Evolutionary conservation across 2,113 vertebrate species (phyloP).

Genomic region (Seriola dumerili): DNA sequence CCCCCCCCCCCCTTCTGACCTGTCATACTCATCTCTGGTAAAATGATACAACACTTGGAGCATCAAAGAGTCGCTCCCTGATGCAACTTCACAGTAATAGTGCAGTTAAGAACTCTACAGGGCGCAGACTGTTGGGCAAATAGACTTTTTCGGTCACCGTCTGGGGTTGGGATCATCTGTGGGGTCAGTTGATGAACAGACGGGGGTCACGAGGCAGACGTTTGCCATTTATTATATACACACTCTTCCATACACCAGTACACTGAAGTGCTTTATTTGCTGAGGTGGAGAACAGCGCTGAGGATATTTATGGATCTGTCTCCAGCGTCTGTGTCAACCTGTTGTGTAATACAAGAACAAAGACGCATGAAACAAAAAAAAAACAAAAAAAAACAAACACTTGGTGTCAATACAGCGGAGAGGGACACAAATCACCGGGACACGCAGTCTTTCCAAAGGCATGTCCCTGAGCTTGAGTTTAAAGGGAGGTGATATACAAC

Average conservation of each 20-base stretch:
- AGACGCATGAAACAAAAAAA: background rate
- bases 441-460: slow-evolving; percentile 15
- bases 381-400: background rate
- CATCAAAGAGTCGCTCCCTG: slow-evolving; percentile 36
- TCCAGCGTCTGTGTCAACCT: slow-evolving; percentile 8
- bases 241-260: background rate
- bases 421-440: slow-evolving; percentile 54
- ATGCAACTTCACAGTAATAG: slow-evolving; percentile 51
- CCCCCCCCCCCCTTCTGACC: background rate
- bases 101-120: background rate
- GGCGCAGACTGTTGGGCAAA: background rate
- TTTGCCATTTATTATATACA: background rate
- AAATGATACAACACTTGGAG: slow-evolving; percentile 38
- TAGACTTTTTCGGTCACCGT: background rate
- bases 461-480: slow-evolving; percentile 46
- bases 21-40: background rate
- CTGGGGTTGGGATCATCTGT: background rate
- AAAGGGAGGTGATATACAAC: slow-evolving; percentile 42
- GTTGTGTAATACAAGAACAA: slow-evolving; percentile 34
- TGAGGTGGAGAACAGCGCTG: background rate
- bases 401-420: slow-evolving; percentile 11
- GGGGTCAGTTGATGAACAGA: background rate
- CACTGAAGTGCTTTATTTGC: slow-evolving; percentile 6
- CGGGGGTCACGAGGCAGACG: background rate
- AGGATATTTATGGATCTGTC: slow-evolving; percentile 28